Conservation (phyloP, 1,140 invertebrate genomes). For the Panulirus ornatus region DNA sequence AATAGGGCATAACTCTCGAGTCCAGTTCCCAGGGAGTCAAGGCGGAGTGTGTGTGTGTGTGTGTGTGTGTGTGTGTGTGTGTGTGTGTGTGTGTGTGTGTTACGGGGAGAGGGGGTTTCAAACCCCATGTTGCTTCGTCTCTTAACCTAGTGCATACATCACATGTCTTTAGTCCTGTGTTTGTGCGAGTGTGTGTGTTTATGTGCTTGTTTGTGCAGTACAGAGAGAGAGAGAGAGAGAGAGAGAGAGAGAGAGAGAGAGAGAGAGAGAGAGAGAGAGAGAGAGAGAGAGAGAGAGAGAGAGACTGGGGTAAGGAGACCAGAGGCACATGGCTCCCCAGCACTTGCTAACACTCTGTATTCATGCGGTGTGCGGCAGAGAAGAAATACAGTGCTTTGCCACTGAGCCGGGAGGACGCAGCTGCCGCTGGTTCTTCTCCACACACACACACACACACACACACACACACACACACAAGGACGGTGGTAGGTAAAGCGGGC, state of each 20-base stretch:
- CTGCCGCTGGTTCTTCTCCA: background rate
- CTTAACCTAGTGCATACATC: too few species aligned
- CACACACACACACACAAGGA: background rate
- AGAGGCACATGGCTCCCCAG: background rate
- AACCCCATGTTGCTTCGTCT: too few species aligned
- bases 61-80: too few species aligned
- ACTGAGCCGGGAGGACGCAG: background rate
- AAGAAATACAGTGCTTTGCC: background rate
- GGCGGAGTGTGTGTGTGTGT: too few species aligned
- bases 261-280: constrained; percentile 7
- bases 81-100: too few species aligned
- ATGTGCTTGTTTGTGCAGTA: background rate
- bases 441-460: constrained; percentile 20
- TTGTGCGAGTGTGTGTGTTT: background rate
- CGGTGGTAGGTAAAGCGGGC: background rate
- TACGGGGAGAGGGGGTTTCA: too few species aligned
- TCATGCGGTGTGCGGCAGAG: background rate
- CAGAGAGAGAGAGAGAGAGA: constrained; percentile 2
- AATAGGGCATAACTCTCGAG: too few species aligned
- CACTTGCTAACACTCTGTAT: background rate
- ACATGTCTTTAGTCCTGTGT: background rate
- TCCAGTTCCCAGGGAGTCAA: too few species aligned
- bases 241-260: constrained; percentile 7
- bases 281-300: too few species aligned
- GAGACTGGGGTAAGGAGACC: background rate